Evolutionary conservation across 2,797 vertebrate species (phyloP).

Genomic region (Anguilla marmorata): DNA sequence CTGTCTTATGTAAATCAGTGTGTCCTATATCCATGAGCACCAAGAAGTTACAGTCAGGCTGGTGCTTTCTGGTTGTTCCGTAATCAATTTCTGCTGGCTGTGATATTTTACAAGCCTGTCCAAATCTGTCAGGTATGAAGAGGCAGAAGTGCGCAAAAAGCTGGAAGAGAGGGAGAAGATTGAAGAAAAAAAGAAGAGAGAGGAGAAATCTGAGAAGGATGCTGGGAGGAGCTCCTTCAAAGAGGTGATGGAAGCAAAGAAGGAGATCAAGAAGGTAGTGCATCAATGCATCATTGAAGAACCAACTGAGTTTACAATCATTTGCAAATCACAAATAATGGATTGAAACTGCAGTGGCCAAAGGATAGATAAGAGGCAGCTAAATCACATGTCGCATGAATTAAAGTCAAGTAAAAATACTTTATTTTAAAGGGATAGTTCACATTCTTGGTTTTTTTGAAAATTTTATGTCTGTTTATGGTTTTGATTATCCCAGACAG

Average conservation of each 20-base stretch:
- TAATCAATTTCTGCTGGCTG: conserved; percentile 9
- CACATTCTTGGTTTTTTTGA: too few relatives aligned
- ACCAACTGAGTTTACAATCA: conserved; percentile 2
- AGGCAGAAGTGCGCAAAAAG: conserved; percentile 91
- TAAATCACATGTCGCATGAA: neutral
- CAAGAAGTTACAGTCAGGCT: neutral
- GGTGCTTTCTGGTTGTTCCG: neutral
- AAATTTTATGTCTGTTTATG: too few relatives aligned
- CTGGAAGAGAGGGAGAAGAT: conserved; percentile 90
- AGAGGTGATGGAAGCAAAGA: conserved; percentile 66
- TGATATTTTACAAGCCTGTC: neutral
- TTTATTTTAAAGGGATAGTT: conserved; percentile 8
- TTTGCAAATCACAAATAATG: neutral
- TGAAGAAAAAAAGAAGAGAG: conserved; percentile 82
- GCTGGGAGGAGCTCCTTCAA: conserved; percentile 67
- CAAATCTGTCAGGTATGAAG: conserved; percentile 84
- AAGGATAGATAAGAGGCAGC: neutral
- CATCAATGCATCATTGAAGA: neutral
- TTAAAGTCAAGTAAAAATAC: neutral
- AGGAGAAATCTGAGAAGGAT: conserved; percentile 72
- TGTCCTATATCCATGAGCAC: neutral
- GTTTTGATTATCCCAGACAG: too few relatives aligned
- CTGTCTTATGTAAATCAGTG: neutral
- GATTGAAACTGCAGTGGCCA: neutral
- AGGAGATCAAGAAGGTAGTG: conserved; percentile 80